Percentiles rank a stretch among this genome's conserved stretches.
Evolutionary conservation across 2,888 invertebrate species (phyloP).

Genomic region (Latrodectus elegans): DNA sequence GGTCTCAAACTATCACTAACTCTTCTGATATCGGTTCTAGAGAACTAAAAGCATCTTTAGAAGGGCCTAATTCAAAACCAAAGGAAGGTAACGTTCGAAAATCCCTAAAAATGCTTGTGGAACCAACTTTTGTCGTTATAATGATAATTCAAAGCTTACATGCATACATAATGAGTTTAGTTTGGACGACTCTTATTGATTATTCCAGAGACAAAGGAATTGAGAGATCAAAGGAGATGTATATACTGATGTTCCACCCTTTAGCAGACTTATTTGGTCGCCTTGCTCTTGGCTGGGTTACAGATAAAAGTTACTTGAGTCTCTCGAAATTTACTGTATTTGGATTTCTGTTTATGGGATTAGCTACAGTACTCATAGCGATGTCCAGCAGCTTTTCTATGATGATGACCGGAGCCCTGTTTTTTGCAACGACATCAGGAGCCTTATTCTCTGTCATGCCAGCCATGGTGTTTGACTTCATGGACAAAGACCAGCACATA

Average conservation of each 20-base stretch:
- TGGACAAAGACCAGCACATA: not conserved
- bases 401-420: not conserved
- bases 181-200: not conserved
- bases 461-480: not conserved
- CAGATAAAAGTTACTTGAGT: not conserved
- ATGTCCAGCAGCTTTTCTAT: not conserved
- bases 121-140: constrained; percentile 1
- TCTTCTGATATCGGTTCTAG: not conserved
- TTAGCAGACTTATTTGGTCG: not conserved
- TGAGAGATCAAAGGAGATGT: not conserved
- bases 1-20: not conserved
- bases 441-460: not conserved
- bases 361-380: not conserved
- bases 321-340: not conserved
- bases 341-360: not conserved
- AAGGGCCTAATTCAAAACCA: not conserved
- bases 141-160: not conserved
- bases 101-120: constrained; percentile 2
- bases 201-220: constrained; percentile 14
- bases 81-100: not conserved
- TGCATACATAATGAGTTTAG: not conserved
- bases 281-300: not conserved
- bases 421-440: not conserved
- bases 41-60: too few species aligned
- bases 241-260: not conserved